Percentiles rank a stretch among this genome's conserved stretches.
These are phyloP conservation scores for Uropetala carovei DNA, from an alignment of 2,888 invertebrate genomes.

Conservation along the genomic window DNA sequence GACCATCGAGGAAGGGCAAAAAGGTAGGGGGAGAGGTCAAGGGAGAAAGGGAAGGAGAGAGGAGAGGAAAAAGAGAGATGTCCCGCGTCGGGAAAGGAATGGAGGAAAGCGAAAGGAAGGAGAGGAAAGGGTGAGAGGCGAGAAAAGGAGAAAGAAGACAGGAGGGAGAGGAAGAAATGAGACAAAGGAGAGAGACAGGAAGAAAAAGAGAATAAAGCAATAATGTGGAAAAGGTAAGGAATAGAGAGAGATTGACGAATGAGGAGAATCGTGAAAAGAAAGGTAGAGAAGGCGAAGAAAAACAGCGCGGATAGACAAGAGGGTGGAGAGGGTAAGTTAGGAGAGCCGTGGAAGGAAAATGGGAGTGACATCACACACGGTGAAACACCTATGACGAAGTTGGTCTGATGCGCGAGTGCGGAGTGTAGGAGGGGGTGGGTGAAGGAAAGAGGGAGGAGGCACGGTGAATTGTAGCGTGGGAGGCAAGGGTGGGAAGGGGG, in stretches of 20 bases:
- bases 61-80: slow-evolving; percentile 5
- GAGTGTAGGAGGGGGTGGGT: background rate
- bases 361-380: slow-evolving; percentile 9
- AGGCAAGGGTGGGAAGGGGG: slow-evolving; percentile 19
- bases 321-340: background rate
- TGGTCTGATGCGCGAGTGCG: background rate
- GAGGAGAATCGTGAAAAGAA: background rate
- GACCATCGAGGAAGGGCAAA: background rate
- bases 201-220: background rate
- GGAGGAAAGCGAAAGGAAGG: background rate
- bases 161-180: background rate
- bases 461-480: background rate
- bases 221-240: background rate
- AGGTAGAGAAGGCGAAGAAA: background rate
- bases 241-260: background rate
- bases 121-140: background rate
- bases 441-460: background rate
- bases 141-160: background rate
- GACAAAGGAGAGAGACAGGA: background rate
- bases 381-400: slow-evolving; percentile 21
- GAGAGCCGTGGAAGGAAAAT: background rate
- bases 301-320: background rate
- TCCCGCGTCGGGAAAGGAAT: slow-evolving; percentile 34
- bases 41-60: background rate
- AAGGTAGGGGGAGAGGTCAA: background rate